Evolutionary conservation across 2,888 invertebrate species (phyloP).

Genomic region (Cyaniris semiargus): DNA sequence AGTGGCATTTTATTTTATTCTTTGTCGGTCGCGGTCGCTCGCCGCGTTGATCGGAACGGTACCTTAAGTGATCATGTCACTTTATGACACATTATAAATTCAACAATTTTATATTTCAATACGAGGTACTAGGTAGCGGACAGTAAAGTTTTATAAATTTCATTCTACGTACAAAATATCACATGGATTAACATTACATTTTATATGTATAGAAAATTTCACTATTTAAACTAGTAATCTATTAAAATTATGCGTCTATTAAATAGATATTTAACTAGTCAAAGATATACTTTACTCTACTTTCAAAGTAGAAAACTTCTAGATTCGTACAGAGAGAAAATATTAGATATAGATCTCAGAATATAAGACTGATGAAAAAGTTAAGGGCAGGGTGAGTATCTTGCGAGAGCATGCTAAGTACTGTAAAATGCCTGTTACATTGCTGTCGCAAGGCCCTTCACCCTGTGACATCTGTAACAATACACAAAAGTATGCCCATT

Average conservation of each 20-base stretch:
- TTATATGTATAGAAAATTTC: constrained; percentile 25
- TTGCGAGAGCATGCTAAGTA: too few species aligned
- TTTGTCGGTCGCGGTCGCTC: too few species aligned
- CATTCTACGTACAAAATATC: constrained; percentile 29
- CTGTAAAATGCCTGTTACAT: too few species aligned
- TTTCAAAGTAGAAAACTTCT: constrained; percentile 6
- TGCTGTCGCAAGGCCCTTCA: too few species aligned
- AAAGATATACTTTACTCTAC: constrained; percentile 6
- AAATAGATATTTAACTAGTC: constrained; percentile 17
- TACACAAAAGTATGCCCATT: too few species aligned
- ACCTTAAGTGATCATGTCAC: not conserved
- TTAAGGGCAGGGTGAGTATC: too few species aligned
- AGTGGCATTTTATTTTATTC: too few species aligned
- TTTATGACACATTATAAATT: constrained; percentile 28
- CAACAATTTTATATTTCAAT: constrained; percentile 21
- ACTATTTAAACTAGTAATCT: constrained; percentile 15
- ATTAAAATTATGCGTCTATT: not conserved
- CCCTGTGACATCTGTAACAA: too few species aligned
- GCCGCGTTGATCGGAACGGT: too few species aligned
- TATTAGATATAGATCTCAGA: not conserved
- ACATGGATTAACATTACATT: constrained; percentile 24
- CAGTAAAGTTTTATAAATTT: constrained; percentile 29
- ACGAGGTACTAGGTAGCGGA: constrained; percentile 29
- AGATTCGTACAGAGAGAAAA: not conserved
- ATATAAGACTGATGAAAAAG: not conserved